Evolutionary conservation across 2,113 vertebrate species (phyloP).

Genomic region (Lepidothrix coronata): DNA sequence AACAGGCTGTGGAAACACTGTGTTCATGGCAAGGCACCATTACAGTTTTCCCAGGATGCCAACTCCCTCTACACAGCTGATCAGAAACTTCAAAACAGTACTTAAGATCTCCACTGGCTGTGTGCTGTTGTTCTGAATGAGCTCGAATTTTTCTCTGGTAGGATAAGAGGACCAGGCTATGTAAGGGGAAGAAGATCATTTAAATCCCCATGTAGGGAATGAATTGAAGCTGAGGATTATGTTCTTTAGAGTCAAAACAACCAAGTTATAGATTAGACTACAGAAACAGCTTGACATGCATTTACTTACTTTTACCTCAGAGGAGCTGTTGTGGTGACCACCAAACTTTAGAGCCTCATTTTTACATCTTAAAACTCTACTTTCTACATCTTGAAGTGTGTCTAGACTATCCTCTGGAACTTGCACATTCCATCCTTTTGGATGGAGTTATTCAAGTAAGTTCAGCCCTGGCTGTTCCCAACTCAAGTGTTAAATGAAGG

Average conservation of each 20-base stretch:
- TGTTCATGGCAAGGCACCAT: background rate
- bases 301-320: background rate
- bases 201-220: background rate
- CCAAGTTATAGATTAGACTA: background rate
- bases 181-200: background rate
- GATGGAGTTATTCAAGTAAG: background rate
- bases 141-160: background rate
- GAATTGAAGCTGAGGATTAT: background rate
- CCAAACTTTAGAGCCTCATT: background rate
- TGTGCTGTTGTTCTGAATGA: background rate
- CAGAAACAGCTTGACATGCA: background rate
- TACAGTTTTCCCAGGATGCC: background rate
- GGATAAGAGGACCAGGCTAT: background rate
- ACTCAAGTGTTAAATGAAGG: background rate
- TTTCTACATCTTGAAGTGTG: background rate
- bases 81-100: background rate
- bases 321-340: background rate
- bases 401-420: background rate
- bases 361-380: background rate
- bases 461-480: background rate
- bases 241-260: background rate
- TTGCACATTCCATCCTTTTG: background rate
- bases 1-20: background rate
- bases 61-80: background rate
- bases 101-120: background rate